phyloP scores from a whole-genome alignment of 2,113 vertebrate genomes.

The Lepidothrix coronata region DNA sequence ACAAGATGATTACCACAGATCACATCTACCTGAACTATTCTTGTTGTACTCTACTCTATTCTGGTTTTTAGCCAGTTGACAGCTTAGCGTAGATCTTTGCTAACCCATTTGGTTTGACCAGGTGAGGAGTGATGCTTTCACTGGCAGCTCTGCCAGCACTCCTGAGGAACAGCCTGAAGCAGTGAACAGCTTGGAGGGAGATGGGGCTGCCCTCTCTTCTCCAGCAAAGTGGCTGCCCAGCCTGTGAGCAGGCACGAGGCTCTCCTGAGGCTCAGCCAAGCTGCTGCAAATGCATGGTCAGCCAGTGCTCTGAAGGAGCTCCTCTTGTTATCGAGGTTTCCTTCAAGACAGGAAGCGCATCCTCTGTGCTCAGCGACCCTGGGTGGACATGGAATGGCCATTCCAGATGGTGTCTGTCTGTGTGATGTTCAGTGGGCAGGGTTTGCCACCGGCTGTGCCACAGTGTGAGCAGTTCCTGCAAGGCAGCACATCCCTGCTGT shows the following conservation, averaged over 20 bases:
- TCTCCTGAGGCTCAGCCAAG: neutral
- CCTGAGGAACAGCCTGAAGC: neutral
- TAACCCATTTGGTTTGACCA: neutral
- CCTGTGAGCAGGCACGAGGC: fast-evolving
- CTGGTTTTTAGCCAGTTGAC: neutral
- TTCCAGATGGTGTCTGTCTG: neutral
- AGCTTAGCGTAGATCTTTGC: neutral
- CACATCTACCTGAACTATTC: neutral
- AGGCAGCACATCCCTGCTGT: neutral
- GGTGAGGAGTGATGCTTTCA: neutral
- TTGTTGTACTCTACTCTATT: neutral
- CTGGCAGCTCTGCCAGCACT: neutral
- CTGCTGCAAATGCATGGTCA: fast-evolving
- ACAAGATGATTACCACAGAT: neutral
- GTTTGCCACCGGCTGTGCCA: neutral
- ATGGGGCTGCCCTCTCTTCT: neutral
- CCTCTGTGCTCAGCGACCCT: neutral
- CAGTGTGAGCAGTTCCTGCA: fast-evolving
- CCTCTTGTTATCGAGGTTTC: neutral
- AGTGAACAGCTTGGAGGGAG: neutral
- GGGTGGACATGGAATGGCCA: neutral
- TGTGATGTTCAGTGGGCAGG: fast-evolving
- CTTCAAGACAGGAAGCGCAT: fast-evolving
- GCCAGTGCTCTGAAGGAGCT: neutral
- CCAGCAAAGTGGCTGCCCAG: neutral